Evolutionary conservation across 1,140 invertebrate species (phyloP), one percentile per base, ranked within the genome.

Genomic region (Macrostomum lignano): DNA sequence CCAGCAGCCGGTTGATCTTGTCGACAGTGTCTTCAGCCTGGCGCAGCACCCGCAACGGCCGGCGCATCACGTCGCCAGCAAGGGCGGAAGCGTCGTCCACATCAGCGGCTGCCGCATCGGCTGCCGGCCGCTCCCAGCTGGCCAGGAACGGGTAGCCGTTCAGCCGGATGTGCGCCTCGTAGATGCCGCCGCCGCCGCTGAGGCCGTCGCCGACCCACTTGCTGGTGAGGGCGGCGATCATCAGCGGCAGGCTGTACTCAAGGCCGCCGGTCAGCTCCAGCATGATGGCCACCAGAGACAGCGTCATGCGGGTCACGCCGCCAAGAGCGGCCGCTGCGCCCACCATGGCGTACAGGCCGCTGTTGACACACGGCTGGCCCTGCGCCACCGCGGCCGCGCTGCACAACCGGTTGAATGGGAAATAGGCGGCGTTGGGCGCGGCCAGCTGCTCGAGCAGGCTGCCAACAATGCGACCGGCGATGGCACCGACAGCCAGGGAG

Each of bases 141-240:
- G 96, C 86, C 32, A 98, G 63, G 61, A 93, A 98, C 2, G 91
- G 91, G 63, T 96, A 98, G 1, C 81, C 82, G 52, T 96, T 96
- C 4, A 98, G 61, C 10, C 73, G 72, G 42, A 98, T 96, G 49
- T 96, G 86, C 2, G 86, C 86, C 62, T 96, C 91, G 54, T 96
- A 96, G 48, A 94, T 88, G n/a, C n/a, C n/a, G 40, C 84, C 84
- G 52, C 74, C 67, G 43, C 73, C 67, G 1, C 76, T 79, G 2
- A 96, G 63, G 2, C 86, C 86, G 62, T 98, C 91, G 5, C 86
- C 88, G 7, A 96, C 82, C 91, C 91, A 98, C 61, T 98, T 98
- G 44, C 79, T 82, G 1, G 86, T 82, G 86, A 98, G 96, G 0
- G 78, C 79, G 14, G 88, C 84, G 1, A 78, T 78, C 91, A 98